Conservation (phyloP, 2,797 vertebrate genomes). For the Urocyon cinereoargenteus region DNA sequence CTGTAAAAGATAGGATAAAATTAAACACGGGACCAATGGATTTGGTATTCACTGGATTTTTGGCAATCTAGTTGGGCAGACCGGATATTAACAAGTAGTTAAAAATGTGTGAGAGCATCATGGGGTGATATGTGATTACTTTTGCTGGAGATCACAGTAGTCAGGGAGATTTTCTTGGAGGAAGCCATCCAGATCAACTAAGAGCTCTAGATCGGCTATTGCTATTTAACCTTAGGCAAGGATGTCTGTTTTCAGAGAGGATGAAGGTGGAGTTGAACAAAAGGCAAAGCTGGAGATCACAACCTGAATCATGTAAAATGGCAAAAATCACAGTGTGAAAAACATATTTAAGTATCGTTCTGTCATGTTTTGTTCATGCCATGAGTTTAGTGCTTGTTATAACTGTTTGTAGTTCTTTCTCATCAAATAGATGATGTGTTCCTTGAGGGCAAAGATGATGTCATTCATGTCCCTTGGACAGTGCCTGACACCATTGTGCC, state of each 20-base stretch:
- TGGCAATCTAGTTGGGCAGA: not conserved
- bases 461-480: not conserved
- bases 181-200: not conserved
- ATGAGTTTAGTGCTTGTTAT: not conserved
- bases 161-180: constrained; percentile 29
- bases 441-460: constrained; percentile 33
- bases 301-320: not conserved
- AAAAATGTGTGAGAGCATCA: not conserved
- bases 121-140: not conserved
- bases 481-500: not conserved
- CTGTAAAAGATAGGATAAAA: not conserved
- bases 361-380: not conserved
- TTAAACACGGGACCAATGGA: not conserved
- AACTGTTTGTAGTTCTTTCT: constrained; percentile 21
- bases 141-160: not conserved
- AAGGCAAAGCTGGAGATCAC: not conserved
- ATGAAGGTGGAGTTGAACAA: not conserved
- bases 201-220: not conserved
- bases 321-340: not conserved
- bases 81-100: not conserved
- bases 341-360: not conserved
- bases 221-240: constrained; percentile 6
- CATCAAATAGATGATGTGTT: not conserved
- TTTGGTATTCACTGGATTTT: not conserved
- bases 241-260: not conserved